These are phyloP conservation scores for Drosophila persimilis DNA, from an alignment of 1,140 invertebrate genomes.

Conservation along the genomic window DNA sequence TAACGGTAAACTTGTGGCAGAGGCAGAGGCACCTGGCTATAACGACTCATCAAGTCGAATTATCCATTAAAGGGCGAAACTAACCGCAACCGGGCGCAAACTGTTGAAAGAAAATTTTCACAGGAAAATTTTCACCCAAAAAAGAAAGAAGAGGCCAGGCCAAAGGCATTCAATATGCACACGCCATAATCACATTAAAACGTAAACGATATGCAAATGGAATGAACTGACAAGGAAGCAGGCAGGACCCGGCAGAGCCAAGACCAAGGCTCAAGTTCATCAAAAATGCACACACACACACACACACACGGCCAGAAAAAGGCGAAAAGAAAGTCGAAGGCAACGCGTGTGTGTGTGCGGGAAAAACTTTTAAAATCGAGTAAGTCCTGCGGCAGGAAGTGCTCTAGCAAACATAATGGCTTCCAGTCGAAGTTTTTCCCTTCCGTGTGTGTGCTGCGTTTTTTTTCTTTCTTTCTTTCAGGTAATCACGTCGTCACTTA, in stretches of 20 bases:
- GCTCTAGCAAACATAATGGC: constrained; percentile 42
- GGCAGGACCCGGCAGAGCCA: background rate
- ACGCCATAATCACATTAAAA: constrained; percentile 81
- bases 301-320: constrained; percentile 22
- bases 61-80: constrained; percentile 34
- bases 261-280: constrained; percentile 48
- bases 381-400: constrained; percentile 65
- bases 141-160: constrained; percentile 28
- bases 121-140: constrained; percentile 39
- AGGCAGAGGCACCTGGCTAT: background rate
- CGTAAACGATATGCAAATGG: constrained; percentile 82
- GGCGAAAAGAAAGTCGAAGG: background rate
- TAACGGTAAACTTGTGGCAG: too few relatives aligned
- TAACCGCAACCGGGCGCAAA: constrained; percentile 40
- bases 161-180: constrained; percentile 73
- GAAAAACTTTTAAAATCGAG: constrained; percentile 30
- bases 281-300: constrained; percentile 69
- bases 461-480: constrained; percentile 40
- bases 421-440: constrained; percentile 22
- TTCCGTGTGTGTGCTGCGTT: background rate
- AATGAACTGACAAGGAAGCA: constrained; percentile 73
- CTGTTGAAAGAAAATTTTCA: constrained; percentile 1
- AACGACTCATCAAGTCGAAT: constrained; percentile 24
- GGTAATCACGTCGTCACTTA: constrained; percentile 73
- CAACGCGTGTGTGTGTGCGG: constrained; percentile 3